Conservation (phyloP, 2,888 invertebrate species). For the Tetragnatha montana region DNA sequence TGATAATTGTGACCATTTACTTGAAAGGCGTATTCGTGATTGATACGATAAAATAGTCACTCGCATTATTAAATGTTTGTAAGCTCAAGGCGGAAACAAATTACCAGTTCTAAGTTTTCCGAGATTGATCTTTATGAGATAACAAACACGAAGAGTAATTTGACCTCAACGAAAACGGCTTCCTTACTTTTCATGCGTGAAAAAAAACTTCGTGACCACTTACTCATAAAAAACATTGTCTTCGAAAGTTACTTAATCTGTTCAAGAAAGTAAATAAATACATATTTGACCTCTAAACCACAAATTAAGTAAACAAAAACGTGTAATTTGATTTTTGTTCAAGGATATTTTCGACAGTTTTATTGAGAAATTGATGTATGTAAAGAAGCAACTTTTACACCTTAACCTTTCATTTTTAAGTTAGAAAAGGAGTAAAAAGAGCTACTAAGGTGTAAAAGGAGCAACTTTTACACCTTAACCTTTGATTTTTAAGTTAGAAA, state of each 20-base stretch:
- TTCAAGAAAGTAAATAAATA: neutral
- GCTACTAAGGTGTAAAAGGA: no score
- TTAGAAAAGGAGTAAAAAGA: no score
- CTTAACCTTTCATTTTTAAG: no score
- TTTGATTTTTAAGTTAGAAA: no score
- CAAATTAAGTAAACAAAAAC: neutral
- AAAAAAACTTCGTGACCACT: neutral
- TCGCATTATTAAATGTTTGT: constrained; percentile 7
- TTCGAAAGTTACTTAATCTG: neutral
- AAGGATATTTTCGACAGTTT: neutral
- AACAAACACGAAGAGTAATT: constrained; percentile 18
- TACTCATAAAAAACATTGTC: neutral
- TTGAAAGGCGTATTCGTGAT: neutral
- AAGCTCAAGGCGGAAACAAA: constrained; percentile 9
- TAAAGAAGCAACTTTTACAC: no score
- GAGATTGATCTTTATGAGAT: constrained; percentile 27
- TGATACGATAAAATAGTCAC: constrained; percentile 6
- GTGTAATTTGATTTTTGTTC: neutral
- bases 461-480: no score
- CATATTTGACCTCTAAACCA: neutral
- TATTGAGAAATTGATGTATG: neutral
- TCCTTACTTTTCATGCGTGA: neutral
- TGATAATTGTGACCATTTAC: constrained; percentile 16
- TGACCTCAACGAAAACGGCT: constrained; percentile 9
- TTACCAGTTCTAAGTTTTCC: constrained; percentile 8